These are phyloP conservation scores for Oriolus oriolus DNA, from an alignment of 2,113 vertebrate genomes.

Conservation along the genomic window DNA sequence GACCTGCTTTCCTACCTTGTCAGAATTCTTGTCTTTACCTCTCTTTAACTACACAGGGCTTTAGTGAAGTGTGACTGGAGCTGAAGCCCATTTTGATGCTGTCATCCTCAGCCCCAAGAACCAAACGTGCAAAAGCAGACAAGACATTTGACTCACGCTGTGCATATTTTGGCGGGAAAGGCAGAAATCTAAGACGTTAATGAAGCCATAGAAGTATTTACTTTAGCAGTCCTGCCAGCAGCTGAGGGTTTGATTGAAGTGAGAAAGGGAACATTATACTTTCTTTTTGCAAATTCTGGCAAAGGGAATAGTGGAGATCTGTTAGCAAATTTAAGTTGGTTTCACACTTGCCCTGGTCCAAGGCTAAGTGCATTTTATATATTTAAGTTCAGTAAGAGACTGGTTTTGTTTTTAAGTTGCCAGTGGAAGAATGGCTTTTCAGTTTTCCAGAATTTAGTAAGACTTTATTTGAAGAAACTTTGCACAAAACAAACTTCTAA, in stretches of 20 bases:
- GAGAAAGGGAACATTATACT: constrained; percentile 45
- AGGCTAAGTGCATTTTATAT: constrained; percentile 42
- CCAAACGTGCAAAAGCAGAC: constrained; percentile 43
- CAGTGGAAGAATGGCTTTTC: not conserved
- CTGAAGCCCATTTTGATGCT: not conserved
- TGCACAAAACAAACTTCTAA: not conserved
- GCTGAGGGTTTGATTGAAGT: constrained; percentile 53
- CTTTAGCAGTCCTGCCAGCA: constrained; percentile 59
- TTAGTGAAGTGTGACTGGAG: not conserved
- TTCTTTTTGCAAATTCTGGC: constrained; percentile 19
- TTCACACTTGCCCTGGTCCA: constrained; percentile 55
- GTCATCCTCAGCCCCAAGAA: not conserved
- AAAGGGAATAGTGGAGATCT: constrained; percentile 41
- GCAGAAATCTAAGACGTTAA: constrained; percentile 58
- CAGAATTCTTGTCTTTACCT: not conserved
- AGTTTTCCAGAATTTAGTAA: constrained; percentile 12
- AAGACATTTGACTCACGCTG: constrained; percentile 2
- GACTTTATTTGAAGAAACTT: constrained; percentile 2
- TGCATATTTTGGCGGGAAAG: constrained; percentile 60
- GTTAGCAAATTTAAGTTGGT: constrained; percentile 65
- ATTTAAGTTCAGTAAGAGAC: constrained; percentile 8
- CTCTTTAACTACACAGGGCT: not conserved
- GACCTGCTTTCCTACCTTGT: not conserved
- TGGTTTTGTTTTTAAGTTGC: constrained; percentile 34
- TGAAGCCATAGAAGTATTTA: constrained; percentile 65